Evolutionary conservation across 2,888 invertebrate genomes (phyloP), one percentile per base, ranked within the genome.

Genomic region (Melolontha melolontha): DNA sequence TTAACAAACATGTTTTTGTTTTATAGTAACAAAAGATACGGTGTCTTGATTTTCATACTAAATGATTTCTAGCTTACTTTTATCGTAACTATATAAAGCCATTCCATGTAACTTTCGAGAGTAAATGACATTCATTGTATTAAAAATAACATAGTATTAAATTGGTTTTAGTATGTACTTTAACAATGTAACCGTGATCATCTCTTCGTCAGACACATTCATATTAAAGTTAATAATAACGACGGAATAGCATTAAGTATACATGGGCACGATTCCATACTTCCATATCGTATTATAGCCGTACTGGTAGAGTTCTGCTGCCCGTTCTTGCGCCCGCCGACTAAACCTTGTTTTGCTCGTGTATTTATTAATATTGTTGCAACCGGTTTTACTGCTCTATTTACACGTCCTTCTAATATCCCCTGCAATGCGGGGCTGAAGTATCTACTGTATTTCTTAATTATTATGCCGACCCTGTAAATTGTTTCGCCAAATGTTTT

Each of bases 391-490:
- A 52, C 51, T 52, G 34, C 51, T 52, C 51, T 52, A 52, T 52
- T 52, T 52, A 34, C 51, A 52, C 51, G 51, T 52, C 51, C 51
- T 52, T 29, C 51, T 52, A 52, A 52, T 52, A 52, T 52, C 51
- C 51, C 51, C 51, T 52, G 51, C 51, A 52, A 52, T 52, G 51
- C 51, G 51, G 51, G 12, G 27, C 51, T 29, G 51, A 52, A 52
- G 51, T 52, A 52, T 52, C 34, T 29, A 29, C 51, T 12, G 51
- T 52, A 27, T 52, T 52, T 52, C 51, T 52, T 52, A 52, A 52
- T 52, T 52, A 52, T 52, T 52, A 52, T 29, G 29, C 51, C 51
- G 34, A 34, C 51, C 29, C 34, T 12, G 51, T 52, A 52, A 52
- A 52, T 52, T 52, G 51, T 52, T 52, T 27, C 49, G 17, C 49